Base-by-base conservation (phyloP, 2,113 vertebrate genomes). In the Eublepharis macularius region DNA sequence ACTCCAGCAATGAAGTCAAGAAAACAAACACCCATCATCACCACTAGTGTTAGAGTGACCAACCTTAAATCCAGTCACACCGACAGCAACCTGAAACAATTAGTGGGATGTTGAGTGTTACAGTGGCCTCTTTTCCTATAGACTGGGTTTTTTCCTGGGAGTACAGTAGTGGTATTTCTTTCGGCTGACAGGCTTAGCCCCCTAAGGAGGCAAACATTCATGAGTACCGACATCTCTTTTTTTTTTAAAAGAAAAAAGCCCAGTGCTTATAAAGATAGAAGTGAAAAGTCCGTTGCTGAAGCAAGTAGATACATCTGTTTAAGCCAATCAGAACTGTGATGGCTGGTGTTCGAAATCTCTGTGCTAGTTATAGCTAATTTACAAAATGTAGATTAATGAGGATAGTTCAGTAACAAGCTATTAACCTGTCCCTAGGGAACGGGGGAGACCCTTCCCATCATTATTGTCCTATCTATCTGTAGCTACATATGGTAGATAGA, bases 291-390 rank as follows among this genome's bases (percentile, higher is more conserved):
- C 43, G 63, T 63, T 12, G 16, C 51, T 60, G 32, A 6, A 4
- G 3, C 13, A 4, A 75, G 16, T 29, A 83, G 41, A 86, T 3
- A 69, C n/a, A 69, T 85, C n/a, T 84, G 3, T 47, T 24, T 86
- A 78, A 91, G 86, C 3, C n/a, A 74, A 49, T 24, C 24, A 78
- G 36, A 60, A 83, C 69, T 76, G 13, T 72, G 34, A 70, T 75
- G 60, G 72, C 51, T 72, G 36, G 17, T 9, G 80, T n/a, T 13
- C 82, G 80, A 88, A n/a, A 12, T 24, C 4, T n/a, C 60, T 32
- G 32, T 83, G 45, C 57, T 74, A 88, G 76, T 82, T 91, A 69
- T 9, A 39, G 45, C 43, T 90, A 54, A 90, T 93, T 91, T 90
- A 16, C 60, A 81, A 76, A 75, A 73, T 1, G 4, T 16, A 47